Base-by-base conservation (phyloP, 2,797 vertebrate genomes). In the Alexandromys oeconomus region DNA sequence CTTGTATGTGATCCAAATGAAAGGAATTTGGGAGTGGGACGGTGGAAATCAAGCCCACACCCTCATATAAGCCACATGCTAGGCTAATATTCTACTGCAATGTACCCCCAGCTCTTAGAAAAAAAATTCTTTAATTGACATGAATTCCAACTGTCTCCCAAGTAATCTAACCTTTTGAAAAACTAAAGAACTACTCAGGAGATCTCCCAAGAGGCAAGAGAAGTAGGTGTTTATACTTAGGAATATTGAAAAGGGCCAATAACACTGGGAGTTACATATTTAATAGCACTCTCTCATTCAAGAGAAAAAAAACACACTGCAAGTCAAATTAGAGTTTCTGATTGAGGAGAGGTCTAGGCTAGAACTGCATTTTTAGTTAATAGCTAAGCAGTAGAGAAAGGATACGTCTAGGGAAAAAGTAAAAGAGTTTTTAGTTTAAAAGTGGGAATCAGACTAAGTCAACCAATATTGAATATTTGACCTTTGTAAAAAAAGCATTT, bases 321-420 rank as follows among this genome's bases (percentile, higher is more conserved):
- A 37, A 92, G 8, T 19, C 13, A 89, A 92, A 34, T 48, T 61
- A 85, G 37, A 87, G 37, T n/a, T 86, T 87, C 69, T 92, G 81
- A 81, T 57, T 92, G 57, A 87, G 37, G 15, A 84, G 19, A 90
- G 67, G 4, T 74, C 23, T 40, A 87, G 46, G 54, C 25, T 87
- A 91, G 4, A 86, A 81, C 31, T 89, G 3, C 14, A 2, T 48
- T 67, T 80, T 74, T 59, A 6, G 74, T 81, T 78, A 78, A 78
- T 65, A 27, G 46, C 37, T 74, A 61, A 92, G 80, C 25, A 69
- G 21, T 40, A 40, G 8, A 63, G 59, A 95, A 82, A 73, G 7
- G 12, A 34, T 9, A 11, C 25, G 69, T 37, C 48, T 51, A 54
- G 3, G 3, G 57, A 77, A 77, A 93, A 57, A 2, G 14, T 43